Evolutionary conservation across 2,797 vertebrate species (phyloP).

Genomic region (Xyrichtys novacula): DNA sequence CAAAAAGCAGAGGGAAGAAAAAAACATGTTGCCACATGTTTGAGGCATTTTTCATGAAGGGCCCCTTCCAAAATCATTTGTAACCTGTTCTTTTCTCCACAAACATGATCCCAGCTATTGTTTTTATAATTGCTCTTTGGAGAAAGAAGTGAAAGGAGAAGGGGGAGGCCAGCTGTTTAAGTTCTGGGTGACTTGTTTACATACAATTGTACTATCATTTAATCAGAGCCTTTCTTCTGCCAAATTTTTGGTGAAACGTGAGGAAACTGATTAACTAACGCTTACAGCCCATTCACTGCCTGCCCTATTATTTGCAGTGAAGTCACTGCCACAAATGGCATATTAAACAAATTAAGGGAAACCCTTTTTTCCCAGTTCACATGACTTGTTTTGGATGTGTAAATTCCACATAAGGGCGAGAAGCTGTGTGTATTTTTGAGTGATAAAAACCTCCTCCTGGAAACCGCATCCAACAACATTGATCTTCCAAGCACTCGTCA

Average conservation of each 20-base stretch:
- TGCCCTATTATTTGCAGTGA: slow-evolving; percentile 42
- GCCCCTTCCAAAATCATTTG: slow-evolving; percentile 48
- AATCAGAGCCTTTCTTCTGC: slow-evolving; percentile 34
- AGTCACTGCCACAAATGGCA: slow-evolving; percentile 29
- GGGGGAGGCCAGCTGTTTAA: slow-evolving; percentile 34
- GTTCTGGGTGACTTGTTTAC: slow-evolving; percentile 40
- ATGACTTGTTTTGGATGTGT: slow-evolving; percentile 41
- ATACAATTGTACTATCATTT: slow-evolving; percentile 34
- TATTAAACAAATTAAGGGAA: slow-evolving; percentile 38
- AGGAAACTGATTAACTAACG: slow-evolving; percentile 46
- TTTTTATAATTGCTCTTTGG: slow-evolving; percentile 49
- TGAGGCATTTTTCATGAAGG: slow-evolving; percentile 45
- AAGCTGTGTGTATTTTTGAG: slow-evolving; percentile 24
- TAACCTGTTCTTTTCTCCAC: slow-evolving; percentile 40
- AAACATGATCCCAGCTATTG: slow-evolving; percentile 39
- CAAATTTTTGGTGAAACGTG: slow-evolving; percentile 47
- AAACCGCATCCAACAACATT: slow-evolving; percentile 30
- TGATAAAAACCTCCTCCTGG: slow-evolving; percentile 41
- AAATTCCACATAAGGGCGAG: slow-evolving; percentile 43
- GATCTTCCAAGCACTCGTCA: slow-evolving; percentile 53
- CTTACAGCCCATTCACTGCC: slow-evolving; percentile 33
- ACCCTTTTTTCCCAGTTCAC: slow-evolving; percentile 9
- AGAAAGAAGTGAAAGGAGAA: slow-evolving; percentile 53
- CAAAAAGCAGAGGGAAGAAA: slow-evolving; percentile 39
- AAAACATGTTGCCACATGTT: slow-evolving; percentile 61